Base-by-base conservation (phyloP, 2,797 vertebrate species). In the Pelochelys cantorii region DNA sequence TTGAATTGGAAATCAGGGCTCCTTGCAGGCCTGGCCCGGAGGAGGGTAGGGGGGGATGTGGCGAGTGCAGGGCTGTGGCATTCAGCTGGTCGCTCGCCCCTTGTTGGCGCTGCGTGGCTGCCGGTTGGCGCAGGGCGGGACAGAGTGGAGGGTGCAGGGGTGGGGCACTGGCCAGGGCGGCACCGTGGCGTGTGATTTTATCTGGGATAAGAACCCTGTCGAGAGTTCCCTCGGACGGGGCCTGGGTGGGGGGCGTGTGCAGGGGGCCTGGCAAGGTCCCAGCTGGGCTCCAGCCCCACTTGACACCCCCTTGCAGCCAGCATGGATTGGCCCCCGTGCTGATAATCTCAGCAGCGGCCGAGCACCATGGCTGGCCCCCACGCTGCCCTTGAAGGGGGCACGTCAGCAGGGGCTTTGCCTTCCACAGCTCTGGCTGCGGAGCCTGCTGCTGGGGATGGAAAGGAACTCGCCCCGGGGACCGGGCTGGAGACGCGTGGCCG, bases 111-210 rank as follows among this genome's bases (percentile, higher is more conserved):
- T 15, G 27, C 5, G 29, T 27, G 29, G 60, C 65, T 68, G 31
- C 4, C n/a, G 65, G 6, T 68, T 34, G 65, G 65, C n/a, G 11
- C 34, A 37, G n/a, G n/a, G 65, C 18, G 10, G 2, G 17, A 17
- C 4, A 7, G n/a, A n/a, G n/a, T 5, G 17, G 17, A 18, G 1
- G 17, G n/a, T n/a, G n/a, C n/a, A n/a, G n/a, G n/a, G n/a, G n/a
- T n/a, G n/a, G n/a, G n/a, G n/a, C 2, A 18, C 37, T 37, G 37
- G 65, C 18, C 2, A 37, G 5, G 4, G 5, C 8, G 23, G 8
- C 22, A 59, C 31, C 9, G 5, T 37, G 37, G 37, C 37, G 62
- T 18, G 17, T 68, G 65, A 22, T 34, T 68, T 34, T 34, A 68
- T 68, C 9, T 20, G 65, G n/a, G 65, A 71, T 20, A 17, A 71